These are phyloP conservation scores for Macrochelys suwanniensis DNA, from an alignment of 2,797 vertebrate genomes.

Conservation along the genomic window DNA sequence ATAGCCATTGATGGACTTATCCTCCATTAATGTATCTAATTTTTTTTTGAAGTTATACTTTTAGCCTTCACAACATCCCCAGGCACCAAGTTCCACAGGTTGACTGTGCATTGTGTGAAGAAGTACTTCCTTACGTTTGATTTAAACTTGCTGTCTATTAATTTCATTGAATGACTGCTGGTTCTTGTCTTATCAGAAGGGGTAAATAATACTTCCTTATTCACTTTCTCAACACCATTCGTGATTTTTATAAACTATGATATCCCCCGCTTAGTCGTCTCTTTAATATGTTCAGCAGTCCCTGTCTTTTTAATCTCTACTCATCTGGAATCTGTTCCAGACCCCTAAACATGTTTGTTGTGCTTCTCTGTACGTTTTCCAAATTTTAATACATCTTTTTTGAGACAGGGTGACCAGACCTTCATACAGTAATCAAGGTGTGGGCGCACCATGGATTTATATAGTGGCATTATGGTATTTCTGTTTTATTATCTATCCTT, in stretches of 20 bases:
- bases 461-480: not conserved
- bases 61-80: not conserved
- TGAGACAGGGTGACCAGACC: not conserved
- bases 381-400: not conserved
- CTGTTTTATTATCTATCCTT: not conserved
- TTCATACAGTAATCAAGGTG: not conserved
- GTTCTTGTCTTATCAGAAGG: no score
- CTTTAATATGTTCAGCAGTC: not conserved
- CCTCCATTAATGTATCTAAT: not conserved
- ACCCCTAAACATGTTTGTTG: not conserved
- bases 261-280: not conserved
- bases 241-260: no score
- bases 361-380: not conserved
- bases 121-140: not conserved
- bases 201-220: no score
- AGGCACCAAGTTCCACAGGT: not conserved
- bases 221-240: no score
- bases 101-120: not conserved
- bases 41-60: not conserved
- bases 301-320: not conserved
- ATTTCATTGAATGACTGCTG: not conserved
- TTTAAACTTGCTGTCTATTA: not conserved
- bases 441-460: not conserved
- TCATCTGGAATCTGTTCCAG: not conserved
- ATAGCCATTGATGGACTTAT: not conserved